Evolutionary conservation across 2,888 invertebrate genomes (phyloP).

Genomic region (Cyclophora albipunctata): DNA sequence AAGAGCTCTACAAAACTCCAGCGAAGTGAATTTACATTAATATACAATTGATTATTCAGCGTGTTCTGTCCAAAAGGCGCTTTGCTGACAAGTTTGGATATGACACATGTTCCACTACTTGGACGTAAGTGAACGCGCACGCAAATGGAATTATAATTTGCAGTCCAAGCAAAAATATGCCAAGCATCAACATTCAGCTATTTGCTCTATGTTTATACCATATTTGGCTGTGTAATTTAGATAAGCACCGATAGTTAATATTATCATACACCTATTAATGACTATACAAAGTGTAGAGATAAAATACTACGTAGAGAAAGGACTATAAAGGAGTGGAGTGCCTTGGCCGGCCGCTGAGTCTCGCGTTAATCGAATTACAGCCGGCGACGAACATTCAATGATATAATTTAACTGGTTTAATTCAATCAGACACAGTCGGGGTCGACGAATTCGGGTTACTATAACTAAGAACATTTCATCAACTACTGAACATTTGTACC

Average conservation of each 20-base stretch:
- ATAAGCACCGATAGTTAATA: too few species aligned
- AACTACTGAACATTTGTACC: neutral
- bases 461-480: slow-evolving; percentile 2
- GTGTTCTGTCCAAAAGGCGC: slow-evolving; percentile 31
- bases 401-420: slow-evolving; percentile 71
- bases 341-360: slow-evolving; percentile 28
- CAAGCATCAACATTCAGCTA: slow-evolving; percentile 24
- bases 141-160: slow-evolving; percentile 39
- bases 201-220: neutral
- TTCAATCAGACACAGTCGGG: slow-evolving; percentile 62
- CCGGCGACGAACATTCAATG: slow-evolving; percentile 55
- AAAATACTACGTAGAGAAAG: slow-evolving; percentile 17
- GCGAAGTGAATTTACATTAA: slow-evolving; percentile 50
- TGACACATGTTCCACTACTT: slow-evolving; percentile 59
- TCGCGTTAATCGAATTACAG: slow-evolving; percentile 60
- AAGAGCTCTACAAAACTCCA: neutral
- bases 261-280: too few species aligned
- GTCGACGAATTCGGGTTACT: slow-evolving; percentile 62
- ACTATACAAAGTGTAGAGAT: too few species aligned
- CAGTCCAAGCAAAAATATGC: slow-evolving; percentile 30
- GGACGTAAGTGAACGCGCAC: slow-evolving; percentile 36
- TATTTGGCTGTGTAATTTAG: too few species aligned
- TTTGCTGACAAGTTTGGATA: slow-evolving; percentile 52
- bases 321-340: slow-evolving; percentile 34
- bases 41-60: slow-evolving; percentile 56